Conservation (phyloP, 2,113 vertebrate species). For the Ascaphus truei region DNA sequence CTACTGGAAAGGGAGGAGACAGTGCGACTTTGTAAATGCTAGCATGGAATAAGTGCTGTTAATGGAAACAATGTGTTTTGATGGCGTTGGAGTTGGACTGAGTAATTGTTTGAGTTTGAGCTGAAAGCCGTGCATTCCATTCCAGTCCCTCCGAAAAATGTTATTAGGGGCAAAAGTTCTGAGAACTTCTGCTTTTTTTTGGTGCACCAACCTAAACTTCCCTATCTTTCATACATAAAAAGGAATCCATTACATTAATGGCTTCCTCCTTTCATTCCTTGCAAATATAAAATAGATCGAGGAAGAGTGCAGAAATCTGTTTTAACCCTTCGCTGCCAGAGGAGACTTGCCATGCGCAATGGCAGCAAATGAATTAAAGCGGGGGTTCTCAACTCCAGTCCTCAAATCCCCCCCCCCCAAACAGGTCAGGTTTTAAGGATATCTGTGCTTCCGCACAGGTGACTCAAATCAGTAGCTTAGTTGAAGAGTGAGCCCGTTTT, state of each 20-base stretch:
- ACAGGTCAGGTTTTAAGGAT: no score
- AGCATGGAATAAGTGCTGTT: constrained; percentile 4
- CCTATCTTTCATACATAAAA: neutral
- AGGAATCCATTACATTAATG: neutral
- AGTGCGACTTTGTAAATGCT: constrained; percentile 12
- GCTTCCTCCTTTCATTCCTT: neutral
- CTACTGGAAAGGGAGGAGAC: constrained; percentile 18
- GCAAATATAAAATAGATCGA: no score
- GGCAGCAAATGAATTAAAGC: neutral
- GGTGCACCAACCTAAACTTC: neutral
- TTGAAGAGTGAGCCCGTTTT: no score
- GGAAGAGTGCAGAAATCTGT: no score
- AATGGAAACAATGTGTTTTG: constrained; percentile 27
- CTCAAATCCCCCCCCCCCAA: no score
- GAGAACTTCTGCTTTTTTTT: constrained; percentile 1
- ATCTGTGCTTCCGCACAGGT: no score
- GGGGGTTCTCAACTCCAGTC: neutral
- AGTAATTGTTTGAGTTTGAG: constrained; percentile 9
- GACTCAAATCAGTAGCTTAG: no score
- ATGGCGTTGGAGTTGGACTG: constrained; percentile 11
- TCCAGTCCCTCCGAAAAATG: neutral
- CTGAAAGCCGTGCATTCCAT: constrained; percentile 1
- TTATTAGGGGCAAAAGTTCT: constrained; percentile 14
- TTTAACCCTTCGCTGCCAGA: no score
- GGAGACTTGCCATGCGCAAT: no score